These are phyloP conservation scores for Vimba vimba DNA, from an alignment of 2,113 vertebrate genomes.

Conservation along the genomic window DNA sequence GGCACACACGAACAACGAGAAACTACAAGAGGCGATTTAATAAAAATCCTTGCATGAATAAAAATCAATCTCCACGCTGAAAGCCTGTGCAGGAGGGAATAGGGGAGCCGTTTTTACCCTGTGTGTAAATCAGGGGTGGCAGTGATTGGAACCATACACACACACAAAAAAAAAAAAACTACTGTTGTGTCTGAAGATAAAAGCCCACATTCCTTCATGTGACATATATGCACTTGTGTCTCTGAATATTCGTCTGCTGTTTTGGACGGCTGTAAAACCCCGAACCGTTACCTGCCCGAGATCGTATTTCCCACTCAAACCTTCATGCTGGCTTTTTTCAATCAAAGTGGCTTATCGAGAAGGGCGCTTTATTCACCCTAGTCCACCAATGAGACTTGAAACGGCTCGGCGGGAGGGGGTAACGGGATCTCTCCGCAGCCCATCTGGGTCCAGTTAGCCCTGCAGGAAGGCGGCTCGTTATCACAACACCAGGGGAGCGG, in stretches of 20 bases:
- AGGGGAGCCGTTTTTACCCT: slow-evolving; percentile 60
- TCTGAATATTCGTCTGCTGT: slow-evolving; percentile 12
- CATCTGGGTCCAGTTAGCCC: slow-evolving; percentile 76
- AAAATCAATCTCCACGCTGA: slow-evolving; percentile 65
- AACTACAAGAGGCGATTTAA: slow-evolving; percentile 70
- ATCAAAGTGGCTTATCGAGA: slow-evolving; percentile 54
- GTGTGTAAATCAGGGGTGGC: slow-evolving; percentile 27
- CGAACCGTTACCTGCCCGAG: slow-evolving; percentile 30
- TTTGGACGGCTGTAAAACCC: slow-evolving; percentile 4
- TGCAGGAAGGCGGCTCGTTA: slow-evolving; percentile 68
- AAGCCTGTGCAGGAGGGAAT: slow-evolving; percentile 58
- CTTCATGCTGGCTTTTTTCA: slow-evolving; percentile 57
- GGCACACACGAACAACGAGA: slow-evolving; percentile 51
- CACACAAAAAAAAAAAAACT: slow-evolving; percentile 14
- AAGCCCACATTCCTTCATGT: slow-evolving; percentile 23
- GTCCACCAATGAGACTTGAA: slow-evolving; percentile 64
- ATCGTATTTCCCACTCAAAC: slow-evolving; percentile 32
- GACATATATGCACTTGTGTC: background rate
- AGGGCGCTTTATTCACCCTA: slow-evolving; percentile 39
- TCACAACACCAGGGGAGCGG: slow-evolving; percentile 67
- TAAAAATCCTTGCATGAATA: slow-evolving; percentile 73
- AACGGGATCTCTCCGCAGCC: slow-evolving; percentile 67
- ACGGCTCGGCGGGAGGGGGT: slow-evolving; percentile 53
- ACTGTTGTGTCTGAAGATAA: slow-evolving; percentile 35
- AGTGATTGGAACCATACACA: background rate